Evolutionary conservation across 2,113 vertebrate genomes (phyloP), one percentile per base, ranked within the genome.

Genomic region (Protomyctophum bolini): DNA sequence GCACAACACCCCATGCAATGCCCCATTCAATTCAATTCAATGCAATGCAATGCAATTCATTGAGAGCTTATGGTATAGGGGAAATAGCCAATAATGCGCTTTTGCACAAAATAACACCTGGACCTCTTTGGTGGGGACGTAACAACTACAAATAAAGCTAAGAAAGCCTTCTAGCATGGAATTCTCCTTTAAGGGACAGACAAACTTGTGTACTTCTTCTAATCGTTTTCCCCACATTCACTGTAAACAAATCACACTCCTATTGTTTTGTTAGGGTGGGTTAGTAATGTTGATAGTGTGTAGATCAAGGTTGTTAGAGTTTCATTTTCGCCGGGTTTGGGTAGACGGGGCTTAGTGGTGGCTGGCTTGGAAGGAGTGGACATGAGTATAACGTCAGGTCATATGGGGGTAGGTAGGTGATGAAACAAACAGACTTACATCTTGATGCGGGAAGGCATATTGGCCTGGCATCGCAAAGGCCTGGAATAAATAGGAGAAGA

Each of bases 371-470:
- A 79, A 65, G 84, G 82, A 81, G 67, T 81, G 85, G 83, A 76
- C 72, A 73, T 75, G 86, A 21, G 21, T 75, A 77, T 59, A 41
- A 41, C 33, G 33, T 41, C 4, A 81, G 88, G 85, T 82, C 68
- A 68, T 68, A 76, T 21, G 74, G 63, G 66, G n/a, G n/a, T n/a
- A n/a, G n/a, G 47, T 45, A 60, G 57, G 76, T 74, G 64, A 64
- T 66, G 54, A 70, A 29, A 68, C 47, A 63, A 56, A 50, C 48
- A 80, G 83, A 97, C 96, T 97, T 95, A 97, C 96, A 88, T 97
- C 96, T 93, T 95, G 96, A 90, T 96, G 94, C 75, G 95, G 94
- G 89, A 95, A 95, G 69, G 96, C 94, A 73, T 96, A 97, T 88
- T 96, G 96, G 67, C 95, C 96, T 80, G 95, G 96, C 90, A 97